phyloP scores from a whole-genome alignment of 2,797 vertebrate genomes.

The Eurystomus glaucurus region DNA sequence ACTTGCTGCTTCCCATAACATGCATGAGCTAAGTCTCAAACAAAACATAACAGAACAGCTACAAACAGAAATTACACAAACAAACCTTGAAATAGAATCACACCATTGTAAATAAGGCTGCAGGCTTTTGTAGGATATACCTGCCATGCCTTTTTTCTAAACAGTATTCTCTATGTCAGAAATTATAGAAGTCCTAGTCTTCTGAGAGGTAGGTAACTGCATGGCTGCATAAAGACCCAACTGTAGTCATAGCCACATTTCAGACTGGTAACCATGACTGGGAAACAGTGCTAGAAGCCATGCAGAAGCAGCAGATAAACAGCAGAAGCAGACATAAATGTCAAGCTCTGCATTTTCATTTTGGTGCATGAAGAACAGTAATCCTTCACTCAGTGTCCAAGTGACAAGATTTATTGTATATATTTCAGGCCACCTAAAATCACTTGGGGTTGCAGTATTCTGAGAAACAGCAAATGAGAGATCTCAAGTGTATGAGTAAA shows the following conservation, averaged over 20 bases:
- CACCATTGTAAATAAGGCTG: background rate
- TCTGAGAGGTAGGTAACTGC: background rate
- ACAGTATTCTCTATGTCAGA: background rate
- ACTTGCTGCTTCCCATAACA: background rate
- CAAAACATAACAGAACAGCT: background rate
- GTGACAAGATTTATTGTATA: conserved; percentile 43
- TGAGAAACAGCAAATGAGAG: background rate
- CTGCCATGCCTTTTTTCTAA: background rate
- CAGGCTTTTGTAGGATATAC: background rate
- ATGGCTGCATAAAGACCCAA: background rate
- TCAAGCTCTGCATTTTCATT: conserved; percentile 66
- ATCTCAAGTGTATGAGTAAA: background rate
- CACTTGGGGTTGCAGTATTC: background rate
- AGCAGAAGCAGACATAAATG: conserved; percentile 50
- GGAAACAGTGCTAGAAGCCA: conserved; percentile 28
- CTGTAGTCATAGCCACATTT: background rate
- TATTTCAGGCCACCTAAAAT: conserved; percentile 17
- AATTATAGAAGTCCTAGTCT: background rate
- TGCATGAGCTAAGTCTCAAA: background rate
- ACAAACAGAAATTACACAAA: background rate
- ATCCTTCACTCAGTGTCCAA: conserved; percentile 38
- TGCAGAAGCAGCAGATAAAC: conserved; percentile 52
- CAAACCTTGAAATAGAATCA: background rate
- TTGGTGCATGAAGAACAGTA: conserved; percentile 12
- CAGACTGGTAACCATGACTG: background rate